These are phyloP conservation scores for Syrrhaptes paradoxus DNA, from an alignment of 2,113 vertebrate species.

Conservation along the genomic window DNA sequence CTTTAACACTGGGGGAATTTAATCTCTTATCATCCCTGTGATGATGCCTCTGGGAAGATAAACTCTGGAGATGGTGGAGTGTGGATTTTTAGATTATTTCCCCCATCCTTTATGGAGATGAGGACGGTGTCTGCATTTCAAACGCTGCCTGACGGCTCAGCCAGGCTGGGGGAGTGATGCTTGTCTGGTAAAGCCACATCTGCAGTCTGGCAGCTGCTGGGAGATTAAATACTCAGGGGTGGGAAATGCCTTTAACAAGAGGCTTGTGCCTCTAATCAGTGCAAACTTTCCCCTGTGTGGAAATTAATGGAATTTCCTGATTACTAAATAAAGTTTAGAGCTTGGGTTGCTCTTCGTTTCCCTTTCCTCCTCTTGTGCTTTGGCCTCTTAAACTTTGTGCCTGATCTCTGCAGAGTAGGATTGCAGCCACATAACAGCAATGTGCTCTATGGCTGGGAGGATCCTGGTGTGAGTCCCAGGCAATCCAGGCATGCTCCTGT, in stretches of 20 bases:
- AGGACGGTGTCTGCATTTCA: slow-evolving; percentile 14
- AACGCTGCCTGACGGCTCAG: background rate
- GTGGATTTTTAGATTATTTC: background rate
- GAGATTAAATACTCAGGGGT: background rate
- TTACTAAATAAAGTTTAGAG: background rate
- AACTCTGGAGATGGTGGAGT: background rate
- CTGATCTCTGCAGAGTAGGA: background rate
- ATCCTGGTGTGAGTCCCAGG: background rate
- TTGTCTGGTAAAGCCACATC: background rate
- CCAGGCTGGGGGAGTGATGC: background rate
- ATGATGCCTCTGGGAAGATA: background rate
- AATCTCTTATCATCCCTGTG: background rate
- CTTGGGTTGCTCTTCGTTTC: background rate
- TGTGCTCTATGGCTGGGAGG: background rate
- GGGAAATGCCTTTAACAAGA: background rate
- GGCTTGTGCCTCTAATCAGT: slow-evolving; percentile 4
- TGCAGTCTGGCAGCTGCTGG: slow-evolving; percentile 14
- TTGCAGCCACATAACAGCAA: background rate
- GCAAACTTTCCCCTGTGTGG: background rate
- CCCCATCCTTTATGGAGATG: background rate
- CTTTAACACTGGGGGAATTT: background rate
- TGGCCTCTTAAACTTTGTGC: background rate
- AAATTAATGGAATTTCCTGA: slow-evolving; percentile 14
- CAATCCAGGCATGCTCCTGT: background rate
- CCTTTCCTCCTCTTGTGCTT: background rate